A percentile compares a stretch with the other conserved stretches of the same genome.
These are phyloP conservation scores for Rhinatrema bivittatum DNA, from an alignment of 2,797 vertebrate species.

Conservation along the genomic window DNA sequence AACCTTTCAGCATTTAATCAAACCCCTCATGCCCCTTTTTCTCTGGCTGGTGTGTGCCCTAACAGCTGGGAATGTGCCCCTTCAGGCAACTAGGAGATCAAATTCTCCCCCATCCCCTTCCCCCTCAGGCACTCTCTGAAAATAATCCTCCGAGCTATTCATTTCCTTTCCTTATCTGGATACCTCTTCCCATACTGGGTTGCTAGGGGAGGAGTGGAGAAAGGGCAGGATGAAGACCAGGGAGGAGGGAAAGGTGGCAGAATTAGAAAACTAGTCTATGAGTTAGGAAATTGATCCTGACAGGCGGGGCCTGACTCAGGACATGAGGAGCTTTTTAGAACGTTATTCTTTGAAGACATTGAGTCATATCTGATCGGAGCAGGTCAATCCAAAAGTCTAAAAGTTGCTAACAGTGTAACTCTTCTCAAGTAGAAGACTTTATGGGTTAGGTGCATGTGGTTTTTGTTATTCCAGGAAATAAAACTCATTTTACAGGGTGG, in stretches of 20 bases:
- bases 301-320: neutral
- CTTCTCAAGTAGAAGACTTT: no score
- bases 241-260: accelerated
- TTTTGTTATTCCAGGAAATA: no score
- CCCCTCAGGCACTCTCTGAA: constrained; percentile 55
- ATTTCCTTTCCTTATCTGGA: constrained; percentile 53
- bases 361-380: no score
- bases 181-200: constrained; percentile 42
- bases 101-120: constrained; percentile 46
- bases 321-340: no score
- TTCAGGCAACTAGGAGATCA: constrained; percentile 17
- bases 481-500: no score
- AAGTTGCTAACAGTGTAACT: no score
- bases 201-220: constrained; percentile 3
- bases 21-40: constrained; percentile 23
- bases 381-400: no score
- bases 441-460: no score
- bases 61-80: constrained; percentile 39
- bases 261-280: neutral
- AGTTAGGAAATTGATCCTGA: neutral
- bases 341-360: no score
- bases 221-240: neutral
- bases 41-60: constrained; percentile 18
- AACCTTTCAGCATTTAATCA: no score
- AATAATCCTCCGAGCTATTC: constrained; percentile 51